Conservation (phyloP, 2,113 vertebrate species). For the Atlantisia rogersi region DNA sequence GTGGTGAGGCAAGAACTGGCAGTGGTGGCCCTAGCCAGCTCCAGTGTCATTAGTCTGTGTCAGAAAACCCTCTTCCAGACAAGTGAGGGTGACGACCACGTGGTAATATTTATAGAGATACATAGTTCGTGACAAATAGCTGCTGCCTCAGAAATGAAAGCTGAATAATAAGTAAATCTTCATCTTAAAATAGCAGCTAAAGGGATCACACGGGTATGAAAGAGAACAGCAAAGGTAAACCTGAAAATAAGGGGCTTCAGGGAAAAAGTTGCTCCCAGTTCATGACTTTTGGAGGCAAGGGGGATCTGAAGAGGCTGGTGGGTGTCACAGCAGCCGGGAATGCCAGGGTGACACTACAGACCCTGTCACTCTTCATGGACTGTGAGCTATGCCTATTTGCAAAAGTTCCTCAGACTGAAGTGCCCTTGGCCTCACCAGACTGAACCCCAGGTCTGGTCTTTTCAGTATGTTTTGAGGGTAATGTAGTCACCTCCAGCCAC, state of each 20-base stretch:
- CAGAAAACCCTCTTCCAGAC: neutral
- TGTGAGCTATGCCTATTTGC: neutral
- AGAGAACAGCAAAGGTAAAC: neutral
- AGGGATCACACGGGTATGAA: fast-evolving
- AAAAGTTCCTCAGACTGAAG: neutral
- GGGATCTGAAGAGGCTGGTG: neutral
- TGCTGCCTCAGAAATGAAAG: neutral
- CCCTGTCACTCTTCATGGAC: neutral
- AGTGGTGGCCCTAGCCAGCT: neutral
- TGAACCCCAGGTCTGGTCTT: neutral
- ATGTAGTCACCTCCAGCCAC: neutral
- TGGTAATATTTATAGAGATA: neutral
- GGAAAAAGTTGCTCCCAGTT: neutral
- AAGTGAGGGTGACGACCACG: neutral
- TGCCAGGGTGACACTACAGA: neutral
- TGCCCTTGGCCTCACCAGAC: neutral
- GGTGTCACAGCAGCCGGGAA: neutral
- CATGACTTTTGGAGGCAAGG: neutral
- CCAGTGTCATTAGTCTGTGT: neutral
- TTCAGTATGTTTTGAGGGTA: neutral
- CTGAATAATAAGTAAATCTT: neutral
- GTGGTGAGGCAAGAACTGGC: neutral
- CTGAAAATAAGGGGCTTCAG: neutral
- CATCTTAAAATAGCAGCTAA: neutral
- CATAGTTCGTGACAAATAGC: neutral